These are phyloP conservation scores for Tenthredo distinguenda DNA, from an alignment of 2,888 invertebrate genomes.

Conservation along the genomic window DNA sequence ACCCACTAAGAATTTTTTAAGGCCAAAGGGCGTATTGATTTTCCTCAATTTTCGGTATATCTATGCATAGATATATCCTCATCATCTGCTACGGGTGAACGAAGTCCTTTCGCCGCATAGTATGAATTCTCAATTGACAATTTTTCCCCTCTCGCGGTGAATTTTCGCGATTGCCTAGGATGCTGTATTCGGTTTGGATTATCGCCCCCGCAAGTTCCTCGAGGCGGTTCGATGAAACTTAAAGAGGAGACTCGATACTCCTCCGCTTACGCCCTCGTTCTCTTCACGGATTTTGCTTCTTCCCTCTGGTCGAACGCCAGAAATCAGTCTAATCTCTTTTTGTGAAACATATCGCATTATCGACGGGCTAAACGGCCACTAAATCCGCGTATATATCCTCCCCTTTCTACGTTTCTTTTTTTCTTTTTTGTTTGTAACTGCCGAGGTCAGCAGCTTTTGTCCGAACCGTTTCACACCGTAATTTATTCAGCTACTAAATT, in stretches of 20 bases:
- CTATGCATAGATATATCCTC: not conserved
- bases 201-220: not conserved
- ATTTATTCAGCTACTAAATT: slow-evolving; percentile 41
- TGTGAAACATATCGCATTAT: not conserved
- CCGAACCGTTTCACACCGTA: slow-evolving; percentile 12
- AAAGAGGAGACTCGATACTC: slow-evolving; percentile 39
- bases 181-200: slow-evolving; percentile 25
- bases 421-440: not conserved
- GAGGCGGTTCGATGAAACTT: slow-evolving; percentile 41
- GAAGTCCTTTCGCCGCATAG: not conserved
- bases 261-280: slow-evolving; percentile 1
- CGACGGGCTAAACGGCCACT: not conserved
- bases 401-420: not conserved
- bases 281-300: not conserved
- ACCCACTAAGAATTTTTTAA: not conserved
- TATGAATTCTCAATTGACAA: slow-evolving; percentile 11
- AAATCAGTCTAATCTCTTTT: slow-evolving; percentile 20
- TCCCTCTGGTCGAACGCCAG: not conserved
- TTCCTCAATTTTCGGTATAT: slow-evolving; percentile 5
- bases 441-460: not conserved
- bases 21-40: slow-evolving; percentile 9
- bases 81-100: not conserved
- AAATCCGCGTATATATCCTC: not conserved
- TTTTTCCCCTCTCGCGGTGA: not conserved
- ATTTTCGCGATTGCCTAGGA: slow-evolving; percentile 7